These are phyloP conservation scores for Brachyistius frenatus DNA, from an alignment of 2,113 vertebrate genomes.

Conservation along the genomic window DNA sequence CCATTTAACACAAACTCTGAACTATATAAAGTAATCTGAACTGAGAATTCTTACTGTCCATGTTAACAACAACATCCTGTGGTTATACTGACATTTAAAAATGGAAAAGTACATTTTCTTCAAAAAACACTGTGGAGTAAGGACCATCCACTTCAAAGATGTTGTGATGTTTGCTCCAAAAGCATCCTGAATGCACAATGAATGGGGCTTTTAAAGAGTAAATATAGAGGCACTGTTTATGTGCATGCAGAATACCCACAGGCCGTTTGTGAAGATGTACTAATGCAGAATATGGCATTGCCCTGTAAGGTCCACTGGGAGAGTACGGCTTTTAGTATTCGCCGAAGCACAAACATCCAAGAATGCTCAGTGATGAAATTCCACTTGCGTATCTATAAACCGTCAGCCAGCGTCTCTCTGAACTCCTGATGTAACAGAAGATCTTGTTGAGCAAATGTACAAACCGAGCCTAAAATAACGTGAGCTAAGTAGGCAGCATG, in stretches of 20 bases:
- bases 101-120: constrained; percentile 15
- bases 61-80: background rate
- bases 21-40: constrained; percentile 1
- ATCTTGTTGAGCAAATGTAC: constrained; percentile 37
- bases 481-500: constrained; percentile 29
- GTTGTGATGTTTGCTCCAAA: constrained; percentile 10
- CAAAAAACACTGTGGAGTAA: constrained; percentile 1
- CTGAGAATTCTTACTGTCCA: background rate
- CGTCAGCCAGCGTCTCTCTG: constrained; percentile 1
- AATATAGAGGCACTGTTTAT: constrained; percentile 74
- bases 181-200: constrained; percentile 50
- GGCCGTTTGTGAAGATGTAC: constrained; percentile 55
- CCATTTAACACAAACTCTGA: constrained; percentile 11
- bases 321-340: constrained; percentile 64
- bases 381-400: constrained; percentile 33
- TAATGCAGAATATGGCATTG: constrained; percentile 49
- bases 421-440: constrained; percentile 43
- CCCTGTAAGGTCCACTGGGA: constrained; percentile 56
- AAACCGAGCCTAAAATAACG: constrained; percentile 43
- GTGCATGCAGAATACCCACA: constrained; percentile 47
- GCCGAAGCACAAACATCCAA: constrained; percentile 48
- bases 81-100: constrained; percentile 3
- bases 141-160: constrained; percentile 36
- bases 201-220: constrained; percentile 75
- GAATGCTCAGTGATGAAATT: constrained; percentile 47